These are phyloP conservation scores for Tragelaphus strepsiceros DNA, from an alignment of 2,113 vertebrate species.

Conservation along the genomic window DNA sequence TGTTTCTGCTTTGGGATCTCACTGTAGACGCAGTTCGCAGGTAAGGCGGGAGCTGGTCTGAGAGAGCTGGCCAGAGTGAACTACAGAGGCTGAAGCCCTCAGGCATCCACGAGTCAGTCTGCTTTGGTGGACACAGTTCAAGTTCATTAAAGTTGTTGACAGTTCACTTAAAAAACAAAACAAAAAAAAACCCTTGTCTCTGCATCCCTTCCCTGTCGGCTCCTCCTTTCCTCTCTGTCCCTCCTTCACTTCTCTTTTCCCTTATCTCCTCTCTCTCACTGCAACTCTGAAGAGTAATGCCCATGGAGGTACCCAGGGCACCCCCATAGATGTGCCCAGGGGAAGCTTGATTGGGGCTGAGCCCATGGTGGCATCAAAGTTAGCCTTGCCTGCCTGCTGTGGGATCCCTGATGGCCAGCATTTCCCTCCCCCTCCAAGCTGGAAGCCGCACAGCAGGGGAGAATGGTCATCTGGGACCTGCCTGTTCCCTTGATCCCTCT, in stretches of 20 bases:
- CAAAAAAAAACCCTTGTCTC: accelerated
- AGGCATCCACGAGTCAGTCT: not conserved
- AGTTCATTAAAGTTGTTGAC: conserved; percentile 22
- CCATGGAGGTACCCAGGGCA: not conserved
- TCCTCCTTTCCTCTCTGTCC: not conserved
- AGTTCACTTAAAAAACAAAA: not conserved
- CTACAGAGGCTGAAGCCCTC: not conserved
- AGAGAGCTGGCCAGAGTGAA: not conserved
- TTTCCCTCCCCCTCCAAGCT: not conserved
- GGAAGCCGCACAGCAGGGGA: not conserved
- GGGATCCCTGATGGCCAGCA: not conserved
- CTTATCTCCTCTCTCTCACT: no score
- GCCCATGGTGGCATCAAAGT: not conserved
- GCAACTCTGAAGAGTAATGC: not conserved
- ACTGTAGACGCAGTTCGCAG: not conserved
- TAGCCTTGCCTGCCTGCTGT: not conserved
- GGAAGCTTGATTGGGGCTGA: not conserved
- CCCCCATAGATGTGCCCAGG: not conserved
- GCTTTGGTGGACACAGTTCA: not conserved
- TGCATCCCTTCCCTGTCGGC: not conserved
- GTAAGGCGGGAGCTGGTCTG: not conserved
- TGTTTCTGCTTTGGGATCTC: not conserved
- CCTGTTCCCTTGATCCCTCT: not conserved
- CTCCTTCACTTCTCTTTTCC: no score
- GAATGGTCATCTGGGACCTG: not conserved